Evolutionary conservation across 2,113 vertebrate species (phyloP), one percentile per base, ranked within the genome.

Genomic region (Marmota monax): DNA sequence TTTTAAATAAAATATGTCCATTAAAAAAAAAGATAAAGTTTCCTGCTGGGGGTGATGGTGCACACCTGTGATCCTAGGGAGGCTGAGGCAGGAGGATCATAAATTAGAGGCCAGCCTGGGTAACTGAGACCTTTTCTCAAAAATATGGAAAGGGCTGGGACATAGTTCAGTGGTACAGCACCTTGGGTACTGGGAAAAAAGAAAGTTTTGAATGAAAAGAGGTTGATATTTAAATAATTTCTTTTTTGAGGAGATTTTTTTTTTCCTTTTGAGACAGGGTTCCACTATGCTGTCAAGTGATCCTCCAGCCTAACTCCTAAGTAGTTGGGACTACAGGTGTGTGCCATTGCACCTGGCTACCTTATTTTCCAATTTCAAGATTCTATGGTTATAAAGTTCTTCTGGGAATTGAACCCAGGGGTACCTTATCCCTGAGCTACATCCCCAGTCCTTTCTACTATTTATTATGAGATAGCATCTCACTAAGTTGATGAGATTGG

Each of bases 181-280:
- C 14, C 14, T 13, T 27, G 23, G 9, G 23, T 63, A 63, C 61
- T 63, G 61, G 61, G 61, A 11, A 11, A 27, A 63, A 63, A 61
- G 58, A 63, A 51, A 87, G 39, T 61, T 96, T 76, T 67, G 39
- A 88, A 92, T 83, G 42, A 63, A 91, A 90, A 51, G 48, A 65
- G 4, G 7, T 72, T 78, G 37, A 79, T 88, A 58, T 34, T 34
- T 84, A 27, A 45, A 45, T 69, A 39, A 4, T 67, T 67, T 65
- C 11, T 37, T 9, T 39, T 5, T n/a, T 14, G 61, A 25, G 9
- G 61, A 3, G 61, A 10, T 63, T 58, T 5, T 20, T 67, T 67
- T 67, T 25, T 65, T 4, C 27, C 13, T 72, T n/a, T 72, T n/a
- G 69, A 72, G n/a, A 37, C 17, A 37, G n/a, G 34, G 18, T 42